phyloP scores from a whole-genome alignment of 1,140 invertebrate species.

The Heliconius nattereri region DNA sequence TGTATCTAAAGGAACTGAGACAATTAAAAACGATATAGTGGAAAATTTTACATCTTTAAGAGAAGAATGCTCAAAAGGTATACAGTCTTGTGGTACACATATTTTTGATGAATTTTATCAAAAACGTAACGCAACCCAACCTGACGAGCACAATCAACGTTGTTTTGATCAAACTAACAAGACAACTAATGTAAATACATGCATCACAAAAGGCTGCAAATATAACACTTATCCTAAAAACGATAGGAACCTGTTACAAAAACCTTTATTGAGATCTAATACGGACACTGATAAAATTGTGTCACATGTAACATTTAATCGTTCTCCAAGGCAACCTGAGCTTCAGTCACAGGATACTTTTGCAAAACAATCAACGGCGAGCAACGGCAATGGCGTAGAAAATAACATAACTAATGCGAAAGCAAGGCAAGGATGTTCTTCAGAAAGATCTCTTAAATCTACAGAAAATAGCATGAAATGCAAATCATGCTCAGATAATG shows the following conservation, averaged over 20 bases:
- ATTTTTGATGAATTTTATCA: conserved; percentile 39
- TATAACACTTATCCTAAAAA: conserved; percentile 62
- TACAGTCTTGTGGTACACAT: conserved; percentile 50
- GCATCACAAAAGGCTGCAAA: conserved; percentile 32
- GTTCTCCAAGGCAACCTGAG: not conserved
- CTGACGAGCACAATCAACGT: not conserved
- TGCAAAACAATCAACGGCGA: not conserved
- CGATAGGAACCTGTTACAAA: conserved; percentile 42
- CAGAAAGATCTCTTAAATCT: conserved; percentile 24
- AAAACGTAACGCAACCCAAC: conserved; percentile 13
- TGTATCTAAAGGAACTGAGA: conserved; percentile 41
- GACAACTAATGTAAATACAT: conserved; percentile 31
- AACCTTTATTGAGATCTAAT: conserved; percentile 55
- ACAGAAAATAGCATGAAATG: not conserved
- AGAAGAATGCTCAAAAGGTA: conserved; percentile 64
- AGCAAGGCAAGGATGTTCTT: conserved; percentile 4
- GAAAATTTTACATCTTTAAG: conserved; percentile 53
- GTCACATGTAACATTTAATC: conserved; percentile 36
- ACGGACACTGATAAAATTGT: conserved; percentile 54
- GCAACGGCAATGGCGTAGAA: not conserved
- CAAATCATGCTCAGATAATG: conserved; percentile 21
- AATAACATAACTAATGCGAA: not conserved
- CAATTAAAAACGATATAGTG: conserved; percentile 39
- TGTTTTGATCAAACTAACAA: conserved; percentile 11
- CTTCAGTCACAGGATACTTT: not conserved